Base-by-base conservation (phyloP, 2,888 invertebrate species). In the Caenorhabditis uteleia region DNA sequence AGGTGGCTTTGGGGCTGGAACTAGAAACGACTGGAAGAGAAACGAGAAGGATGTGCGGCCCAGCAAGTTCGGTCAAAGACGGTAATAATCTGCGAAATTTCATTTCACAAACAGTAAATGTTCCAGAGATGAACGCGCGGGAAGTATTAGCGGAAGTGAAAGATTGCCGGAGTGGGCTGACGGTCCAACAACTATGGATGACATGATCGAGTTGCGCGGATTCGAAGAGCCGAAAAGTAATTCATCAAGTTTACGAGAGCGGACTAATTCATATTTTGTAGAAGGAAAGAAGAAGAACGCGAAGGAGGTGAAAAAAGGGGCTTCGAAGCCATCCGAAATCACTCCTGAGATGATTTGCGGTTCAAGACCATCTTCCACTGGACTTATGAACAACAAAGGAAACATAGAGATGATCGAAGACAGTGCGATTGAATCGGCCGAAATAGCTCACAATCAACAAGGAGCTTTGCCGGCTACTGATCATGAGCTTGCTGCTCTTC, bases 161-260 rank as follows among this genome's bases (percentile, higher is more conserved):
- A 70, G 65, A 39, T 48, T 81, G n/a, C 82, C 82, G 7, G 82
- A 83, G 55, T 82, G 82, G 82, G 70, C 81, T 33, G 81, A 80
- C 25, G 80, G 80, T 36, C 81, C 82, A n/a, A 70, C 73, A 4
- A 77, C 76, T n/a, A 74, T 77, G 62, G 71, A 75, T 23, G 82
- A 82, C 49, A 70, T 79, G 67, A 82, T 82, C 34, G 80, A 82
- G 51, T 59, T 82, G 46, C 71, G 68, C 34, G 82, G 82, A 49
- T 83, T 82, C 45, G 80, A 82, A 21, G 82, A 82, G 18, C 75
- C 77, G 2, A 77, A 75, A 43, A 71, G 69, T 68, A 20, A 27
- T 26, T 42, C 23, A 14, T 5, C n/a, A 25, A 31, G 4, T 14
- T 10, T 14, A 29, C 8, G 14, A 10, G 7, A 7, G 31, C 14